A percentile compares a stretch with the other conserved stretches of the same genome.
Conservation (phyloP, 2,888 invertebrate genomes). For the Drosophila paranaensis region DNA sequence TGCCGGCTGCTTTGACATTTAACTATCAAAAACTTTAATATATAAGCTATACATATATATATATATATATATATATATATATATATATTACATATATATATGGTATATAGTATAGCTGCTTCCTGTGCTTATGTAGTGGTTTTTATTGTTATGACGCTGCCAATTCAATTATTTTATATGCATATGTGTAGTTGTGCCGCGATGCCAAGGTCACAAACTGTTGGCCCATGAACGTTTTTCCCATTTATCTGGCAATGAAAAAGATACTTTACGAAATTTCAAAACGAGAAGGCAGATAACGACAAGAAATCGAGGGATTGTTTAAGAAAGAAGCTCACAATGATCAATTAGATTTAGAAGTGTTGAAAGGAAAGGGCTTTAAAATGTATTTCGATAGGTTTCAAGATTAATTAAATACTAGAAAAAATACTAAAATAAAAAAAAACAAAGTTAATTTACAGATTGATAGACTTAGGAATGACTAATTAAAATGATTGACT, state of each 20-base stretch:
- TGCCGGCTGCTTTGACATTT: conserved; percentile 46
- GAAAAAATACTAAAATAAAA: neutral
- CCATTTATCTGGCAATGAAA: conserved; percentile 46
- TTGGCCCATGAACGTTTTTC: conserved; percentile 57
- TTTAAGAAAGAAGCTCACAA: neutral
- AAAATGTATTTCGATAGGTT: neutral
- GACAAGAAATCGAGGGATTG: neutral
- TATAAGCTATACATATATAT: neutral
- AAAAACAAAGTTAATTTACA: neutral
- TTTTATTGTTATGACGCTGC: conserved; percentile 52
- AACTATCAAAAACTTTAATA: conserved; percentile 39
- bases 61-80: neutral
- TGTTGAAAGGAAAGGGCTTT: neutral
- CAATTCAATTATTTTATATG: conserved; percentile 49
- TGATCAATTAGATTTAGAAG: neutral
- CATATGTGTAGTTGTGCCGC: conserved; percentile 25
- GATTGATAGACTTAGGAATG: neutral
- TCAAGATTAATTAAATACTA: neutral
- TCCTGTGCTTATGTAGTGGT: conserved; percentile 8
- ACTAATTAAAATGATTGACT: neutral
- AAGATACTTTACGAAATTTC: conserved; percentile 22
- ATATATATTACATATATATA: neutral
- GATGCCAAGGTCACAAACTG: conserved; percentile 53
- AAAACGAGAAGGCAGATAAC: conserved; percentile 1
- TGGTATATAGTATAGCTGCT: conserved; percentile 1